These are phyloP conservation scores for Myopa tessellatipennis DNA, from an alignment of 2,888 invertebrate species.

Conservation along the genomic window DNA sequence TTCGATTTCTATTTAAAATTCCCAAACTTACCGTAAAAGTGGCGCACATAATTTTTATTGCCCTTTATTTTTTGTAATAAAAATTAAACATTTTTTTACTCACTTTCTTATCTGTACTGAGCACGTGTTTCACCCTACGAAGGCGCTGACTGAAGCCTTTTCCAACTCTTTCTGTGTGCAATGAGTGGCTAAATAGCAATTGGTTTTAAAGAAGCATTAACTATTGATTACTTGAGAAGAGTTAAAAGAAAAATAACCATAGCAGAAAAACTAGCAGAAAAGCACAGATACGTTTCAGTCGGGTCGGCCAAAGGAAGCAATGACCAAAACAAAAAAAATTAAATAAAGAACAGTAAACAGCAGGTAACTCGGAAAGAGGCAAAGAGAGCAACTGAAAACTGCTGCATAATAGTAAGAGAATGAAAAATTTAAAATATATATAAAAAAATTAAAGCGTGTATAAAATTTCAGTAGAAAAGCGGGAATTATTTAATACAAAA, in stretches of 20 bases:
- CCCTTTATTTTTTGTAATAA: no score
- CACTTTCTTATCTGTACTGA: slow-evolving; percentile 25
- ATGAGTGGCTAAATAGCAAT: background rate
- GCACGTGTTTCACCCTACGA: slow-evolving; percentile 9
- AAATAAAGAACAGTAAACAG: background rate
- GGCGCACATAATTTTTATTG: no score
- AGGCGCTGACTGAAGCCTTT: background rate
- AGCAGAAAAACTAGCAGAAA: background rate
- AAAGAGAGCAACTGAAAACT: background rate
- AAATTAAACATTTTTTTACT: background rate
- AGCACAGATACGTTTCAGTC: background rate
- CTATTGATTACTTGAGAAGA: slow-evolving; percentile 22
- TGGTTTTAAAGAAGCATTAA: slow-evolving; percentile 13
- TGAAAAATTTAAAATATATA: background rate
- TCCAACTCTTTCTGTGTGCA: background rate
- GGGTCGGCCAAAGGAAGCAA: background rate
- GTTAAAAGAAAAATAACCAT: background rate
- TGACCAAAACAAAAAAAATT: no score
- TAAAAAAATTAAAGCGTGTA: background rate
- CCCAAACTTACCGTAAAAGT: no score
- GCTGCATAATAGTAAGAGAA: no score
- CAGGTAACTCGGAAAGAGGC: background rate
- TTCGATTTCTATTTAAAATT: no score
- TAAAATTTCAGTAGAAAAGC: no score
- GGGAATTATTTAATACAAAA: no score